phyloP scores from a whole-genome alignment of 2,888 invertebrate species.

The Volucella zonaria region DNA sequence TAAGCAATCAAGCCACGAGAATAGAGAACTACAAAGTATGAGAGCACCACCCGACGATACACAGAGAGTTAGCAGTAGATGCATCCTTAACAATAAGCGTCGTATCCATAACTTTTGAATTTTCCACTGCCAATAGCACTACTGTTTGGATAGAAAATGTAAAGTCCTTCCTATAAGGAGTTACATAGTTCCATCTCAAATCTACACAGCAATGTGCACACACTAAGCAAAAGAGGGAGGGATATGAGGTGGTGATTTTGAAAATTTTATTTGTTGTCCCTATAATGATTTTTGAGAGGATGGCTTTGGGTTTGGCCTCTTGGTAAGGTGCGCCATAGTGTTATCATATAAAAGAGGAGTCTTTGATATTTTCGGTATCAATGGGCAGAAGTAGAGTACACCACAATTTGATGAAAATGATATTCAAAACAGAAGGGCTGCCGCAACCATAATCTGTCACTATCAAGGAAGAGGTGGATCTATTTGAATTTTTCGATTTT shows the following conservation, averaged over 20 bases:
- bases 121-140: slow-evolving; percentile 4
- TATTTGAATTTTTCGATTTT: too few relatives aligned
- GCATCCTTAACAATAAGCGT: slow-evolving; percentile 7
- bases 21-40: background rate
- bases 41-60: slow-evolving; percentile 14
- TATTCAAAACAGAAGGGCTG: too few relatives aligned
- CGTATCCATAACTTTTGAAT: slow-evolving; percentile 63
- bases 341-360: slow-evolving; percentile 43
- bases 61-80: slow-evolving; percentile 46
- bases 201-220: slow-evolving; percentile 19
- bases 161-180: slow-evolving; percentile 42
- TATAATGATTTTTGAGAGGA: slow-evolving; percentile 30
- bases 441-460: too few relatives aligned
- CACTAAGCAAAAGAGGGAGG: slow-evolving; percentile 7
- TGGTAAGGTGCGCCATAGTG: slow-evolving; percentile 14
- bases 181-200: slow-evolving; percentile 21
- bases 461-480: too few relatives aligned
- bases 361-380: slow-evolving; percentile 39
- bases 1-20: slow-evolving; percentile 60
- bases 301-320: slow-evolving; percentile 6
- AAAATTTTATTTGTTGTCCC: slow-evolving; percentile 59
- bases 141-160: slow-evolving; percentile 15
- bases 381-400: too few relatives aligned
- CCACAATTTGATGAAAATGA: too few relatives aligned
- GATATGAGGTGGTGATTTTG: slow-evolving; percentile 55